Evolutionary conservation across 2,797 vertebrate genomes (phyloP), one percentile per base, ranked within the genome.

Genomic region (Choloepus didactylus): DNA sequence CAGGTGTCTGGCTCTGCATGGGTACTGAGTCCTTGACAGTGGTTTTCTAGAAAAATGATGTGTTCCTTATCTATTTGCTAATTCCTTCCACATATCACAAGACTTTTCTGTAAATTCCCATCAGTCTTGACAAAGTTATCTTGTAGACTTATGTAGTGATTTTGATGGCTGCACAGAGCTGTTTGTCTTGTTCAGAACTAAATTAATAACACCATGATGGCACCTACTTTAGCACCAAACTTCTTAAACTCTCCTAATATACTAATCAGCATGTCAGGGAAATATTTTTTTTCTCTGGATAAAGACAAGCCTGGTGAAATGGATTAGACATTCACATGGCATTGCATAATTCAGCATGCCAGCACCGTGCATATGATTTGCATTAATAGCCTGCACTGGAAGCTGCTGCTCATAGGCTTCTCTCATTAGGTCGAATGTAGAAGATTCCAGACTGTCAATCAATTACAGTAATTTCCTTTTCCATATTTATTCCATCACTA

Each of bases 391-490:
- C 97, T 97, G 87, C 84, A 59, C 94, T 67, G 81, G 97, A 97
- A 97, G 97, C 96, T 97, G 94, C 96, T 98, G 96, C 96, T 98
- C 96, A 93, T 97, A 95, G 97, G 98, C 96, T 97, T 97, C 96
- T 98, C 98, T 98, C 98, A 98, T 98, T 98, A 98, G 98, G 98
- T 98, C 76, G 35, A 96, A 98, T 97, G 96, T 98, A 95, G 98
- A 98, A 98, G 98, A 95, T 98, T 98, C 98, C 97, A 98, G 97
- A 98, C 98, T 98, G 98, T 98, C 98, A 98, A 98, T 98, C 98
- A 98, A 98, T 98, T 98, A 98, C 90, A 98, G 98, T 98, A 98
- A 98, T 98, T 98, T 98, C 97, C 98, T 98, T 98, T 98, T 98
- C 98, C 98, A 98, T 98, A 98, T 98, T 98, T 98, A 98, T 98